Percentiles rank a stretch among this genome's conserved stretches.
Evolutionary conservation across 2,888 invertebrate species (phyloP).

Genomic region (Branchipolynoe longqiensis): DNA sequence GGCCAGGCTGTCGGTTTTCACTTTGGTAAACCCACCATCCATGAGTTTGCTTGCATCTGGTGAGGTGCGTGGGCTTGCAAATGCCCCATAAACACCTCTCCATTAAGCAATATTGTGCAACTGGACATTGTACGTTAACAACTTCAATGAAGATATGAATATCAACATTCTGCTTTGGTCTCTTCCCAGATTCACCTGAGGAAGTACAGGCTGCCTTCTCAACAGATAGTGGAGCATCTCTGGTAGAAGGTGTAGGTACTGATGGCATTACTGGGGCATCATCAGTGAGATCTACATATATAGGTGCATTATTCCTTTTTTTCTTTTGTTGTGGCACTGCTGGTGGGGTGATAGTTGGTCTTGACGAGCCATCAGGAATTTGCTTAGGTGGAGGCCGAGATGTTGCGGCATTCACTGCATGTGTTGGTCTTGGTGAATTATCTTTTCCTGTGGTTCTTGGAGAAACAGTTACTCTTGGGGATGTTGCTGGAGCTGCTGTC

Average conservation of each 20-base stretch:
- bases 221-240: too few species aligned
- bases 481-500: background rate
- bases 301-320: background rate
- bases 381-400: too few species aligned
- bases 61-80: background rate
- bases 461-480: background rate
- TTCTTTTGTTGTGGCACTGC: background rate
- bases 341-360: background rate
- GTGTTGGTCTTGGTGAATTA: too few species aligned
- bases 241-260: too few species aligned
- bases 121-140: background rate
- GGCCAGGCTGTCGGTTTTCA: background rate
- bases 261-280: conserved; percentile 1
- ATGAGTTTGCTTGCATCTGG: background rate
- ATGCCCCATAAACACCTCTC: background rate
- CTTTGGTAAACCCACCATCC: conserved; percentile 22
- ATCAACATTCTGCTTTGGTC: background rate
- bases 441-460: too few species aligned
- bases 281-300: conserved; percentile 30
- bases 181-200: background rate
- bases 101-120: background rate
- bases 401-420: too few species aligned
- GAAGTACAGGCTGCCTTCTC: background rate
- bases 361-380: background rate
- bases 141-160: conserved; percentile 47